Base-by-base conservation (phyloP, 2,797 vertebrate species). In the Muscicapa comitata region DNA sequence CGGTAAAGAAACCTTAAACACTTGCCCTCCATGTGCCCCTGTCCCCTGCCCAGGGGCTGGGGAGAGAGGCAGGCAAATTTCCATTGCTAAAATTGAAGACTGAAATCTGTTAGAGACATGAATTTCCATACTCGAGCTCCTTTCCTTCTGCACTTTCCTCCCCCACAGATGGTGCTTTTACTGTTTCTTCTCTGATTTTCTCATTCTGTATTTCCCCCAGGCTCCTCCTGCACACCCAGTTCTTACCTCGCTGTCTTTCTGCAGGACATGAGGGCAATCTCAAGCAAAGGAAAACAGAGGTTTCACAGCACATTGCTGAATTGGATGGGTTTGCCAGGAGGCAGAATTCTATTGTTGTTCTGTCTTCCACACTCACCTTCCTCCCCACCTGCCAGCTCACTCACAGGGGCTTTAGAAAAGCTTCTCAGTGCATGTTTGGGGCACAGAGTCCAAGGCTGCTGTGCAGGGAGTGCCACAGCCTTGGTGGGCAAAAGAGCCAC, bases 361-460 rank as follows among this genome's bases (percentile, higher is more conserved):
- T 81, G 4, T 19, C 18, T 70, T 54, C 67, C 47, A 45, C 7
- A 7, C 25, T 72, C 35, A 62, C 74, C 78, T 90, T 55, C n/a
- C 14, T 55, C 29, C 14, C 15, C 35, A 14, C 45, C 65, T 12
- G 15, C 23, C 79, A 54, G 55, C 33, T 61, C 58, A 12, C 54
- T 33, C 85, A 7, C 26, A 10, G 54, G 33, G 23, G 3, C 58
- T 47, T 59, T n/a, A 37, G 42, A 19, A 53, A 19, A 37, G 42
- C 35, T 47, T 24, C 1, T 1, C 4, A 3, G 12, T 1, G 45
- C 1, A 1, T 2, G 21, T 25, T 25, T 17, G 62, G 55, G 68
- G 3, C 1, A 3, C 4, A 0, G 25, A 1, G 1, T 17, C 57
- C 35, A 45, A 1, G 3, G 33, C 67, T 59, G 40, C 38, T 7